phyloP scores from a whole-genome alignment of 1,140 invertebrate genomes.

The Pogonus chalceus region DNA sequence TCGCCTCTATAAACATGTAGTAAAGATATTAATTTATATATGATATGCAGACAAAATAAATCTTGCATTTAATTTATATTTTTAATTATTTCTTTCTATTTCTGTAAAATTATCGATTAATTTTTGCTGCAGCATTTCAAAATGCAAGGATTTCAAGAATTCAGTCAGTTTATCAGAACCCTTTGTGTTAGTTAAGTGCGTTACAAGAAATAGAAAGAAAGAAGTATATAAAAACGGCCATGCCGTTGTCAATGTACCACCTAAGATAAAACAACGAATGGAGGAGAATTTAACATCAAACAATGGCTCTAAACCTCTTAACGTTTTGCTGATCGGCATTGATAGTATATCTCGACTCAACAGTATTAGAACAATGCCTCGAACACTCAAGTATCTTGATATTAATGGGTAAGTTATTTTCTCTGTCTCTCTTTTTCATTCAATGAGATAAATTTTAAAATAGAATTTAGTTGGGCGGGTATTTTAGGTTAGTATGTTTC shows the following conservation, averaged over 20 bases:
- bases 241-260: conserved; percentile 30
- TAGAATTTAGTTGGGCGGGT: no score
- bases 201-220: conserved; percentile 20
- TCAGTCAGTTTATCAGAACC: conserved; percentile 33
- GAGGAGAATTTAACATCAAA: conserved; percentile 8
- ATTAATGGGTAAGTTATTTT: conserved; percentile 15
- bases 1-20: no score
- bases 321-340: conserved; percentile 66
- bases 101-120: conserved; percentile 7
- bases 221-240: conserved; percentile 44
- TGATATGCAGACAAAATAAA: no score
- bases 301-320: conserved; percentile 32
- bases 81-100: neutral
- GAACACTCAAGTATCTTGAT: conserved; percentile 53
- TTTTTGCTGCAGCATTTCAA: conserved; percentile 31
- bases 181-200: conserved; percentile 38
- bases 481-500: no score
- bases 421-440: no score
- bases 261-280: conserved; percentile 22
- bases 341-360: conserved; percentile 75
- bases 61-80: no score
- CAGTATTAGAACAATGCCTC: conserved; percentile 64
- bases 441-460: no score
- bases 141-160: conserved; percentile 36
- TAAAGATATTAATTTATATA: no score